Base-by-base conservation (phyloP, 2,888 invertebrate genomes). In the Chydorus sphaericus region DNA sequence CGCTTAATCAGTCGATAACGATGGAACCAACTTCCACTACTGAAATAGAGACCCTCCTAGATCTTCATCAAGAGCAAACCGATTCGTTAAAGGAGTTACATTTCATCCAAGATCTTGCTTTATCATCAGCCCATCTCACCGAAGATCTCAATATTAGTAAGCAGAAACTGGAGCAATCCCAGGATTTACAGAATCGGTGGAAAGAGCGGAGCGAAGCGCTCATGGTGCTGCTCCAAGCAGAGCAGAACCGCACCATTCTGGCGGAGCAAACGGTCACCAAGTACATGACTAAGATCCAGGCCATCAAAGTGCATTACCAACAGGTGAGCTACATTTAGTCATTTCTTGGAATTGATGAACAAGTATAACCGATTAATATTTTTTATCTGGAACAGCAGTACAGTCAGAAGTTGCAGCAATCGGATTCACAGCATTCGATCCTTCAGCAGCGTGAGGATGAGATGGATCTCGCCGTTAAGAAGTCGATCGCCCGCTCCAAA, bases 141-240 rank as follows among this genome's bases (percentile, higher is more conserved):
- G 52, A 31, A n/a, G 52, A 52, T 26, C 26, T 52, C 36, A 52
- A 36, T 23, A 29, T 31, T 26, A 52, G 23, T 10, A 23, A 52
- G 10, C 52, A 52, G 20, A 52, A 36, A 20, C 36, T 31, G 33
- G 52, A 31, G 14, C 52, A 37, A 18, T 33, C 23, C 2, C 52
- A 52, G 20, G 52, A 52, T 33, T 23, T 16, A 6, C 36, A 33
- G 37, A 31, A 52, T 6, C 52, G 52, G 20, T n/a, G n/a, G n/a
- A 52, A 52, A 36, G 52, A 52, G n/a, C 33, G 52, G 10, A 33
- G 52, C 18, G 52, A 52, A 36, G 52, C 36, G 10, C 11, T 52
- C 23, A 33, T 52, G 30, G 52, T 36, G 33, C 52, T 36, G 18
- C 20, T 52, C 11, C 52, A 52, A 16, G 52, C 52, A n/a, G 52